Evolutionary conservation across 2,113 vertebrate species (phyloP).

Genomic region (Cebidichthys violaceus): DNA sequence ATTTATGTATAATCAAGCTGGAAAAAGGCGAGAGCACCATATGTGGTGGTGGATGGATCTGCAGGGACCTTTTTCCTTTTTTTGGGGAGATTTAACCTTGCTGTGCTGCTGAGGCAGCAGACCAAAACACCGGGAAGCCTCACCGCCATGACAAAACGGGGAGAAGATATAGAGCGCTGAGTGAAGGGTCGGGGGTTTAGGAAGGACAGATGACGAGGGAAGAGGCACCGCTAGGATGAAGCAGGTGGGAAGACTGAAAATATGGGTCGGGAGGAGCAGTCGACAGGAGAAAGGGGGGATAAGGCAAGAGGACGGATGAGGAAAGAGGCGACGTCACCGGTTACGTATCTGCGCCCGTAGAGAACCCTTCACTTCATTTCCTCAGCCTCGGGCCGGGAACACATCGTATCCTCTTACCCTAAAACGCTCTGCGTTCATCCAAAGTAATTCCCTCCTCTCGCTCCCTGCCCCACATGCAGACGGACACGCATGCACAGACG

Average conservation of each 20-base stretch:
- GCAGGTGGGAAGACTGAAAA: neutral
- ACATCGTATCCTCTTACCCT: conserved; percentile 61
- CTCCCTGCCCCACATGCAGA: conserved; percentile 39
- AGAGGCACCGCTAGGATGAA: conserved; percentile 18
- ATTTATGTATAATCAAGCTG: conserved; percentile 63
- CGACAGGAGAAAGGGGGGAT: conserved; percentile 1
- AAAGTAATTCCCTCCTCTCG: conserved; percentile 63
- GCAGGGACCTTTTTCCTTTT: conserved; percentile 52
- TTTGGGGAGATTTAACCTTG: conserved; percentile 68
- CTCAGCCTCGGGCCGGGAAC: conserved; percentile 44
- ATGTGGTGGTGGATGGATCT: conserved; percentile 49
- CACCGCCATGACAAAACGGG: conserved; percentile 15
- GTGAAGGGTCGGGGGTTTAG: neutral
- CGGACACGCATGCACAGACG: conserved; percentile 18
- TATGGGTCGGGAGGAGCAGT: conserved; percentile 7
- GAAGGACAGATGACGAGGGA: conserved; percentile 18
- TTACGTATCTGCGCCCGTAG: conserved; percentile 25
- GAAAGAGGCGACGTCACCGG: conserved; percentile 45
- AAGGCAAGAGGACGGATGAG: conserved; percentile 25
- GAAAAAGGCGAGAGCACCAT: conserved; percentile 52
- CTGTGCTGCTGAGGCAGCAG: conserved; percentile 75
- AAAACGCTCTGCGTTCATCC: conserved; percentile 60
- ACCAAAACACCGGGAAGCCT: conserved; percentile 52
- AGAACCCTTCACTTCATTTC: conserved; percentile 46
- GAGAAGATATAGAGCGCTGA: neutral